phyloP scores from a whole-genome alignment of 2,113 vertebrate genomes.

The Sylvilagus bachmani region DNA sequence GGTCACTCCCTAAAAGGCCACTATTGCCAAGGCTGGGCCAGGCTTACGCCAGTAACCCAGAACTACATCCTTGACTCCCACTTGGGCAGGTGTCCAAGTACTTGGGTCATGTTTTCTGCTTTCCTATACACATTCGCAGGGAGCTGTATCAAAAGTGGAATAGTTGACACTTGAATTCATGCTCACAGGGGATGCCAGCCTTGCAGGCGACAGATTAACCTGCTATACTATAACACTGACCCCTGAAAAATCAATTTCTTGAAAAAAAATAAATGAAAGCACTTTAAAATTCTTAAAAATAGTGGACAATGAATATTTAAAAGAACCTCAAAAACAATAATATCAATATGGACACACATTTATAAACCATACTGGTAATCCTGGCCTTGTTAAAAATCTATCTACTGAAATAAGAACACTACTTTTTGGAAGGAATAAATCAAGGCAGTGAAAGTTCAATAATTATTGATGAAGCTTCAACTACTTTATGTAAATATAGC shows the following conservation, averaged over 20 bases:
- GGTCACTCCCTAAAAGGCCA: too few relatives aligned
- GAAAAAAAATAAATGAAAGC: constrained; percentile 43
- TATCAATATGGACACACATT: background rate
- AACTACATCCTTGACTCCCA: too few relatives aligned
- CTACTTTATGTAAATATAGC: background rate
- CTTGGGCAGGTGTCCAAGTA: too few relatives aligned
- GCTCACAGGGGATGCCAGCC: too few relatives aligned
- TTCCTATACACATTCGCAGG: too few relatives aligned
- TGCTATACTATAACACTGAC: too few relatives aligned
- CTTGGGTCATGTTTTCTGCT: too few relatives aligned
- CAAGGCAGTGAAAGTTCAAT: background rate
- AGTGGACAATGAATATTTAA: constrained; percentile 15
- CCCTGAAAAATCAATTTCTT: constrained; percentile 23
- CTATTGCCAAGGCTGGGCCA: too few relatives aligned
- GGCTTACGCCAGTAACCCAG: too few relatives aligned
- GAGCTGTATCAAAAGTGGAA: too few relatives aligned
- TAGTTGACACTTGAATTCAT: too few relatives aligned
- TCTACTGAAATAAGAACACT: background rate
- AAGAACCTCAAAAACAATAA: background rate
- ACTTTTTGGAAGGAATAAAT: constrained; percentile 9
- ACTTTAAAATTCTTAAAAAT: constrained; percentile 40
- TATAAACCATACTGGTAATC: background rate
- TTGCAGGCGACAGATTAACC: too few relatives aligned
- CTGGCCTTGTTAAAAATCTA: constrained; percentile 20
- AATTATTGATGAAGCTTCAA: constrained; percentile 39